Evolutionary conservation across 1,140 invertebrate genomes (phyloP).

Genomic region (Calosoma granatense): DNA sequence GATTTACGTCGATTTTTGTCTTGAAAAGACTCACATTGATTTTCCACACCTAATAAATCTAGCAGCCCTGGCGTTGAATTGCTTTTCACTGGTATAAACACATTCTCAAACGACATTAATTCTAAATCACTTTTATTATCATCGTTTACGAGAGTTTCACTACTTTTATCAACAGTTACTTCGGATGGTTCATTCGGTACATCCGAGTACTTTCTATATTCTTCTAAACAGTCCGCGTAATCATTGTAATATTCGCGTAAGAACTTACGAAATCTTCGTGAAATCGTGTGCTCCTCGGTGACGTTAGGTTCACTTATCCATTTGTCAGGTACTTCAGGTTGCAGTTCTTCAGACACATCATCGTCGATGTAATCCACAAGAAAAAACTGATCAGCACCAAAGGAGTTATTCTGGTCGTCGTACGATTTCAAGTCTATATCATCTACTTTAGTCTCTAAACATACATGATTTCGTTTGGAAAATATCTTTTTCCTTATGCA

Average conservation of each 20-base stretch:
- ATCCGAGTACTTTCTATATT: conserved; percentile 16
- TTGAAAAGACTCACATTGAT: not conserved
- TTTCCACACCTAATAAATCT: conserved; percentile 13
- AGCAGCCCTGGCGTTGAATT: conserved; percentile 28
- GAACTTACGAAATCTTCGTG: conserved; percentile 15
- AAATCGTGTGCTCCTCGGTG: conserved; percentile 15
- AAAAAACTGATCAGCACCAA: conserved; percentile 30
- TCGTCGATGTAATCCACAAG: conserved; percentile 26
- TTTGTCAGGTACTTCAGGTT: conserved; percentile 21
- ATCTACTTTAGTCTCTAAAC: conserved; percentile 22
- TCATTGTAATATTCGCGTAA: conserved; percentile 34
- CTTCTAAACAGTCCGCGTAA: conserved; percentile 30
- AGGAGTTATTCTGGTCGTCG: conserved; percentile 19
- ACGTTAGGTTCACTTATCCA: conserved; percentile 25
- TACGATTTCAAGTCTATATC: conserved; percentile 26
- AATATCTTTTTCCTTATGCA: not conserved
- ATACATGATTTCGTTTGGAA: conserved; percentile 20
- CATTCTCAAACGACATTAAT: conserved; percentile 19
- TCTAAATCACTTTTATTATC: conserved; percentile 3
- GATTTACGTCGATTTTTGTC: conserved; percentile 25
- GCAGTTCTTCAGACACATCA: not conserved
- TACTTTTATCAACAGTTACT: not conserved
- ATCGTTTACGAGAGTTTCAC: not conserved
- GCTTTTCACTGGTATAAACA: conserved; percentile 26
- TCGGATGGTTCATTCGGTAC: not conserved